These are phyloP conservation scores for Pangasius krempfi DNA, from an alignment of 2,797 vertebrate species.

Conservation along the genomic window DNA sequence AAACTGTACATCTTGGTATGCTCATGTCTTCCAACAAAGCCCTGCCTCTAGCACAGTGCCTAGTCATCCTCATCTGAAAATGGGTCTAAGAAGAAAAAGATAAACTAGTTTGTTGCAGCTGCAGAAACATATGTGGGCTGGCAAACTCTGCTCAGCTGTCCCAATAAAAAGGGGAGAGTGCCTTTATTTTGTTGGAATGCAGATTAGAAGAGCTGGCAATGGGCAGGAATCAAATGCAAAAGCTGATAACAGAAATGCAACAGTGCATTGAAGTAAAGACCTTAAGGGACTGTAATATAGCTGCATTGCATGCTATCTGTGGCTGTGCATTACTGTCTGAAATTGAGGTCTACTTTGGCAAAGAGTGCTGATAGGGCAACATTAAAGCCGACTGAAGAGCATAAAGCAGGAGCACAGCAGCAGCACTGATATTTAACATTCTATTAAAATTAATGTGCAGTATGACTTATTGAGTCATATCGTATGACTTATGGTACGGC, in stretches of 20 bases:
- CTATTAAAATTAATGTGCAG: background rate
- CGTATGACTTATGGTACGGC: background rate
- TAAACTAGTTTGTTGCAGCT: background rate
- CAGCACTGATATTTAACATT: background rate
- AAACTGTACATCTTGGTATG: background rate
- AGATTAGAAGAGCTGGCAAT: background rate
- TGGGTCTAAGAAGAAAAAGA: background rate
- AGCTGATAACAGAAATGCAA: too few relatives aligned
- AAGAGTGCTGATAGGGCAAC: background rate
- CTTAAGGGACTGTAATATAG: background rate
- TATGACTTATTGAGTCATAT: background rate
- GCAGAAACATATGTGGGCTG: background rate
- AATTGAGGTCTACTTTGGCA: background rate
- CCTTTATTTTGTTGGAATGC: background rate
- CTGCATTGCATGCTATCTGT: background rate
- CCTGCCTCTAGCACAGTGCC: background rate
- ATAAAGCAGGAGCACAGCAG: background rate
- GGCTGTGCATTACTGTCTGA: background rate
- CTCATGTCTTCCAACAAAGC: background rate
- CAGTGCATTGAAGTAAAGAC: background rate
- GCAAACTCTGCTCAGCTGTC: background rate
- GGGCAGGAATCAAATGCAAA: background rate
- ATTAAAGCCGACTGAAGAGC: background rate
- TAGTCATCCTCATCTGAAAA: background rate
- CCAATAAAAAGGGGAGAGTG: background rate